phyloP scores from a whole-genome alignment of 2,888 invertebrate genomes.

The Lithophane socia region DNA sequence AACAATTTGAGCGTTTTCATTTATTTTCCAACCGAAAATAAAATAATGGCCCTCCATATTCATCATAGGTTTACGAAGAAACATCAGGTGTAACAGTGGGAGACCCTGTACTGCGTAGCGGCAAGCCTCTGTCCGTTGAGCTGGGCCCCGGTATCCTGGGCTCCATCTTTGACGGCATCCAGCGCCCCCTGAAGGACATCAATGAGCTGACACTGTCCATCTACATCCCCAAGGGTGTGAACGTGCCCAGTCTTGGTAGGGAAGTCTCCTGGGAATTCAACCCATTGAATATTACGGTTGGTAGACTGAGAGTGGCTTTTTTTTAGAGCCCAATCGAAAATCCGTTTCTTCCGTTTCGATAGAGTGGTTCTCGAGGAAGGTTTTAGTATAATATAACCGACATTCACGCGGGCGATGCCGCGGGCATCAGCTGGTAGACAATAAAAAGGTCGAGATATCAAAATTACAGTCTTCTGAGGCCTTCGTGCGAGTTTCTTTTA shows the following conservation, averaged over 20 bases:
- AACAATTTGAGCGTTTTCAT: neutral
- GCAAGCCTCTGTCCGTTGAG: slow-evolving; percentile 99
- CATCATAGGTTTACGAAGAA: slow-evolving; percentile 95
- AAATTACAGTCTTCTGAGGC: too few relatives aligned
- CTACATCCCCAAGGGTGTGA: slow-evolving; percentile 99
- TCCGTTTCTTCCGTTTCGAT: too few relatives aligned
- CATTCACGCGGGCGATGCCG: too few relatives aligned
- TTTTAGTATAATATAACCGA: too few relatives aligned
- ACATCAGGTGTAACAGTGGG: slow-evolving; percentile 99
- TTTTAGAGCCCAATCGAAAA: neutral
- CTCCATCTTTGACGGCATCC: slow-evolving; percentile 99
- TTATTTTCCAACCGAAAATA: neutral
- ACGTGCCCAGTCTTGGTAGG: slow-evolving; percentile 97
- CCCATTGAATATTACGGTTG: slow-evolving; percentile 94
- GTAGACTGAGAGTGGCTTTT: slow-evolving; percentile 1
- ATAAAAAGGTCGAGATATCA: too few relatives aligned
- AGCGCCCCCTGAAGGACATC: slow-evolving; percentile 99
- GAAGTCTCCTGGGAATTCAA: slow-evolving; percentile 97
- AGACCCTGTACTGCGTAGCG: slow-evolving; percentile 99
- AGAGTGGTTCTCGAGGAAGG: too few relatives aligned
- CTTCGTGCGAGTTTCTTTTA: too few relatives aligned
- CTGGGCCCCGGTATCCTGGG: slow-evolving; percentile 99
- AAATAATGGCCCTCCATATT: neutral
- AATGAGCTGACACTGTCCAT: slow-evolving; percentile 98
- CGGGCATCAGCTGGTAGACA: too few relatives aligned